Base-by-base conservation (phyloP, 2,113 vertebrate genomes). In the Muscicapa adusta region DNA sequence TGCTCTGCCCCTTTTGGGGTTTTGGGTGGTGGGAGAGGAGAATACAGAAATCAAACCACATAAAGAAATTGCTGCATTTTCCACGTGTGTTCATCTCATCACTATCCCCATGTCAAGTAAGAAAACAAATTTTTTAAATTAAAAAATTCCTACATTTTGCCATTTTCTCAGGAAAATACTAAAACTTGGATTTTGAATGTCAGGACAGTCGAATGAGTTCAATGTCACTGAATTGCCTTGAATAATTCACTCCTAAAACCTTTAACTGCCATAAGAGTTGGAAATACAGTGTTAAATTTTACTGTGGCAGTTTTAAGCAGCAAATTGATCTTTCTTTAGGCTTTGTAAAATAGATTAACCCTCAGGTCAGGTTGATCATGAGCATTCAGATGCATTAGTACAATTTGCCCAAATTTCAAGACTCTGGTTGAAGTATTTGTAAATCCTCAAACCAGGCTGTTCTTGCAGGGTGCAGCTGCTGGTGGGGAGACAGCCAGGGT, bases 81-180 rank as follows among this genome's bases (percentile, higher is more conserved):
- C 26, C 56, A 28, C 10, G 3, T 48, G 3, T 17, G 9, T 47
- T 80, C 19, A 1, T 31, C 29, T 48, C 9, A 1, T 7, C 14
- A 2, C 1, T 45, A 2, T 26, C 63, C 23, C 24, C 19, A 9
- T 5, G 18, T 26, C 25, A 26, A 61, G 38, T 18, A 50, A 74
- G 60, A 47, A 82, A 88, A 71, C 0, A 0, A 33, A 1, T 5
- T 23, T 74, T 40, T 57, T 9, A 2, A 68, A 85, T 63, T 7
- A 18, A 34, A 48, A 65, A 36, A 3, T 34, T 25, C 5, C 0
- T 0, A 6, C 0, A 0, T 62, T 80, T 54, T 66, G 14, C 18
- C 11, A 0, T 38, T 25, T 50, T 50, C 0, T 0, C 28, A 40
- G 54, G 10, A 51, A 45, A 36, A 38, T 18, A 40, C 16, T 23